Conservation (phyloP, 2,797 vertebrate genomes). For the Phyllotis vaccarum region DNA sequence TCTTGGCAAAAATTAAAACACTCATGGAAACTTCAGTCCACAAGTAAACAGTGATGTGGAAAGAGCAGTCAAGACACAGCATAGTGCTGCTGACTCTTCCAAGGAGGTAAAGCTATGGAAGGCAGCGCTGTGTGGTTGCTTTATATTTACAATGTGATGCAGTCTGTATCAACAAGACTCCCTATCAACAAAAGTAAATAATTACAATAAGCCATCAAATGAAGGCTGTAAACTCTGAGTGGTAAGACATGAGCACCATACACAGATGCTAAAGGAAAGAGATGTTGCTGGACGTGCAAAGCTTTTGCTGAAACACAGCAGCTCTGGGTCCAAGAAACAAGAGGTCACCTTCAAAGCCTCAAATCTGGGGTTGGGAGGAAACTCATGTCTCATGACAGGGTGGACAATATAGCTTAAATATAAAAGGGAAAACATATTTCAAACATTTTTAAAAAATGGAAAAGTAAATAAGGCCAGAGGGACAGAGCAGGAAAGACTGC, state of each 20-base stretch:
- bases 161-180: slow-evolving; percentile 76
- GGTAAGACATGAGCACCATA: slow-evolving; percentile 53
- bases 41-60: slow-evolving; percentile 75
- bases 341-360: slow-evolving; percentile 15
- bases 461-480: background rate
- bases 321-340: slow-evolving; percentile 41
- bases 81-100: slow-evolving; percentile 52
- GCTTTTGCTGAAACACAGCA: slow-evolving; percentile 58
- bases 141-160: slow-evolving; percentile 71
- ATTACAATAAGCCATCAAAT: slow-evolving; percentile 74
- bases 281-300: slow-evolving; percentile 52
- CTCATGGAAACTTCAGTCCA: slow-evolving; percentile 77
- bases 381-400: background rate
- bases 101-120: slow-evolving; percentile 70
- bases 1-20: slow-evolving; percentile 81
- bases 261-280: slow-evolving; percentile 71
- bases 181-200: slow-evolving; percentile 76
- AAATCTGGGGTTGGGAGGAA: slow-evolving; percentile 10
- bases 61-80: slow-evolving; percentile 71
- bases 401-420: slow-evolving; percentile 14
- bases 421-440: slow-evolving; percentile 44
- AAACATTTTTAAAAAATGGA: slow-evolving; percentile 62
- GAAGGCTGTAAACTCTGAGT: slow-evolving; percentile 70
- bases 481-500: background rate
- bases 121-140: slow-evolving; percentile 50